Percentiles rank a stretch among this genome's conserved stretches.
phyloP scores from a whole-genome alignment of 92 coral and sea anemone species.

The Desmophyllum pertusum region DNA sequence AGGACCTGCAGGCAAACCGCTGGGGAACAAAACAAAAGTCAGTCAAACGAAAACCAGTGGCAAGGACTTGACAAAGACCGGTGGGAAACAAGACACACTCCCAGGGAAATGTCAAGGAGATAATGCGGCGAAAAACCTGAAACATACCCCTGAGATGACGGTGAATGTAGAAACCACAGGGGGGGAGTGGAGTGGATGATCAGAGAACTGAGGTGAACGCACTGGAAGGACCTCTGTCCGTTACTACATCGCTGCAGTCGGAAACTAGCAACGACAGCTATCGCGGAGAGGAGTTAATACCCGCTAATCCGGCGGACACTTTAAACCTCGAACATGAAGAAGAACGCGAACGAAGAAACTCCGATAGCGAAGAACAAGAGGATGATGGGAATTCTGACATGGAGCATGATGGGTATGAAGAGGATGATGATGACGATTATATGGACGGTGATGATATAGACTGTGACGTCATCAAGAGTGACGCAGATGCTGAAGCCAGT shows the following conservation, averaged over 20 bases:
- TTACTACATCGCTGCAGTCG: constrained; percentile 59
- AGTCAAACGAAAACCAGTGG: constrained; percentile 18
- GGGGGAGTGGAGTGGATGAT: not conserved
- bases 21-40: constrained; percentile 20
- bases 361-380: constrained; percentile 48
- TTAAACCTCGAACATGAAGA: constrained; percentile 39
- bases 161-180: not conserved
- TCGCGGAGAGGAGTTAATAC: constrained; percentile 25
- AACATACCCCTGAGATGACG: not conserved
- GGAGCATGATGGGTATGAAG: constrained; percentile 61
- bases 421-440: constrained; percentile 65
- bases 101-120: constrained; percentile 6
- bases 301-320: constrained; percentile 13
- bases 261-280: constrained; percentile 82
- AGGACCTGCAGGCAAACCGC: constrained; percentile 1
- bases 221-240: constrained; percentile 69
- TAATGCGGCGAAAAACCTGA: not conserved
- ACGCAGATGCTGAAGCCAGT: constrained; percentile 43
- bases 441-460: constrained; percentile 55
- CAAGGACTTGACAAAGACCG: constrained; percentile 9
- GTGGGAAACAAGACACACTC: constrained; percentile 8
- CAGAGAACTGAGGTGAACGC: constrained; percentile 51
- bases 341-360: constrained; percentile 20
- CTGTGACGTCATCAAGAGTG: constrained; percentile 39
- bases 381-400: constrained; percentile 62